phyloP scores from a whole-genome alignment of 2,113 vertebrate species.

The Zosterops pallidus region DNA sequence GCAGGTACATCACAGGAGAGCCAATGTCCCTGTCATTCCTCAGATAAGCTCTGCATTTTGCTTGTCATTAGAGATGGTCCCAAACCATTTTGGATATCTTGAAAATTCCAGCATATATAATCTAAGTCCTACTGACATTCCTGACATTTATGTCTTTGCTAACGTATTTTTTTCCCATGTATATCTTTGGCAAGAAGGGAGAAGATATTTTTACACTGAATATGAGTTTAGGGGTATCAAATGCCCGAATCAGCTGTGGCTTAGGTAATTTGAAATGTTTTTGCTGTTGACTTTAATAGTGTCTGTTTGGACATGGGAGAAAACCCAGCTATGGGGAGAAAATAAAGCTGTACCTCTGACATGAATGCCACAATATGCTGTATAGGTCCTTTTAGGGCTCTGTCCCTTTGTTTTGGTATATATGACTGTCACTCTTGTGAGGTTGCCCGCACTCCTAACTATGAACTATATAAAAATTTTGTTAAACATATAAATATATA shows the following conservation, averaged over 20 bases:
- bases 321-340: not conserved
- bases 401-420: not conserved
- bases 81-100: not conserved
- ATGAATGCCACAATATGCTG: accelerated
- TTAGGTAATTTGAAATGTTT: not conserved
- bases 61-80: not conserved
- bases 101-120: not conserved
- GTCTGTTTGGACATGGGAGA: not conserved
- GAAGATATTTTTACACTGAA: not conserved
- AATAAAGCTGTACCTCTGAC: not conserved
- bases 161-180: not conserved
- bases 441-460: not conserved
- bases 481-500: not conserved
- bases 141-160: not conserved
- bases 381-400: not conserved
- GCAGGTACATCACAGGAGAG: not conserved
- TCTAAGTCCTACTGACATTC: not conserved
- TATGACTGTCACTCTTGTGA: not conserved
- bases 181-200: not conserved
- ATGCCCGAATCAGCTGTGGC: not conserved
- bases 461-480: not conserved
- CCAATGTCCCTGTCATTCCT: not conserved
- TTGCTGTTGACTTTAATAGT: not conserved
- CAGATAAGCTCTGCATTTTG: not conserved
- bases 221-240: not conserved